A percentile compares a stretch with the other conserved stretches of the same genome.
Conservation (phyloP, 2,888 invertebrate genomes). For the Autographa pulchrina region DNA sequence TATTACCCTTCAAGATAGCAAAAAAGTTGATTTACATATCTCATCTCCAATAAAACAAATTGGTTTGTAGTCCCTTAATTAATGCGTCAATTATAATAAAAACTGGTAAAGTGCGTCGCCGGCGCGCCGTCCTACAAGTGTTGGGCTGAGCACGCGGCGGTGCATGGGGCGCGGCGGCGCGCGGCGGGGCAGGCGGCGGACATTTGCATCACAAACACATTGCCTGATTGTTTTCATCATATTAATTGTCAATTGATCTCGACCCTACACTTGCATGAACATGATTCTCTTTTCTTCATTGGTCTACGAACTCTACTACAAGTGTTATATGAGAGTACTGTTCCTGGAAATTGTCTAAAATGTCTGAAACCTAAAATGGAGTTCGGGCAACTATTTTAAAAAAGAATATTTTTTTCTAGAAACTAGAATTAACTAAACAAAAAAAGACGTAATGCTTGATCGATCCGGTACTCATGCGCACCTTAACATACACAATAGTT, state of each 20-base stretch:
- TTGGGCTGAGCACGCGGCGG: neutral
- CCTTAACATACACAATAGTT: neutral
- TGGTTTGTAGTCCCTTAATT: slow-evolving; percentile 35
- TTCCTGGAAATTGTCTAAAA: neutral
- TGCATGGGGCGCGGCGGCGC: neutral
- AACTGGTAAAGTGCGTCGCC: slow-evolving; percentile 27
- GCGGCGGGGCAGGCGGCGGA: neutral
- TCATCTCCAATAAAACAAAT: slow-evolving; percentile 8
- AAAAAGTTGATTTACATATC: neutral
- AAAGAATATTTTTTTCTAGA: neutral
- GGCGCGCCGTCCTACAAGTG: slow-evolving; percentile 15
- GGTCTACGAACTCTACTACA: neutral
- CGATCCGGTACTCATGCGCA: neutral
- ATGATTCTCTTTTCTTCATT: neutral
- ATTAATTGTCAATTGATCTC: slow-evolving; percentile 55
- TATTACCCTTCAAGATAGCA: neutral
- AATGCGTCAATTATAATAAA: slow-evolving; percentile 33
- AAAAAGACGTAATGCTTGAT: neutral
- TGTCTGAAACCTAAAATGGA: neutral
- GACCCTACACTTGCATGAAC: slow-evolving; percentile 1
- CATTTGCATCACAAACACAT: slow-evolving; percentile 61
- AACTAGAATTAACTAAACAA: neutral
- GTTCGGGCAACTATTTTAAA: neutral
- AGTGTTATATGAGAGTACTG: neutral
- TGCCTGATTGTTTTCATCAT: slow-evolving; percentile 46